These are phyloP conservation scores for Hydropotes inermis DNA, from an alignment of 2,113 vertebrate species.

Conservation along the genomic window DNA sequence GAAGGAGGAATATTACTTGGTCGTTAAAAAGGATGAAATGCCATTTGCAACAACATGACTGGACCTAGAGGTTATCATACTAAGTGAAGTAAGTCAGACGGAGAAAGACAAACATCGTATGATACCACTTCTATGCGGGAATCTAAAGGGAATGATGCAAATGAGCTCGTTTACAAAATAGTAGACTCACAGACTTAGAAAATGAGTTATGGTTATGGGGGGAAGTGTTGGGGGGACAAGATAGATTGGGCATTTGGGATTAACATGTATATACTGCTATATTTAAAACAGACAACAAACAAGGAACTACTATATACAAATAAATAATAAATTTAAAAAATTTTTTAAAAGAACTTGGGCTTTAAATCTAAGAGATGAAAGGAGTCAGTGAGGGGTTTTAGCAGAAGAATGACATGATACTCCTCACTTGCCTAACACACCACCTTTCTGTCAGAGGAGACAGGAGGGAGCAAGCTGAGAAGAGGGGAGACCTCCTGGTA, in stretches of 20 bases:
- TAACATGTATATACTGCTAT: background rate
- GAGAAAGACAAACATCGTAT: background rate
- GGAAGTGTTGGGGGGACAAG: background rate
- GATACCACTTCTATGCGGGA: accelerated
- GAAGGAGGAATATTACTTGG: background rate
- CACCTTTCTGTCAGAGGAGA: background rate
- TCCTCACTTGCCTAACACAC: background rate
- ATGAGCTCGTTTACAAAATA: background rate
- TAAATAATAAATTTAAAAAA: background rate
- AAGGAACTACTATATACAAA: background rate
- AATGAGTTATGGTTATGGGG: background rate
- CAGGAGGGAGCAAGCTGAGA: background rate
- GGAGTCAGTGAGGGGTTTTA: background rate
- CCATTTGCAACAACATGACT: background rate
- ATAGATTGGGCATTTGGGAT: background rate
- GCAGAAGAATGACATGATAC: background rate
- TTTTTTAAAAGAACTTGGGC: background rate
- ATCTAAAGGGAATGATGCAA: background rate
- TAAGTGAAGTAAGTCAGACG: background rate
- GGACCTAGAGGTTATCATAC: background rate
- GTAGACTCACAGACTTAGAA: background rate
- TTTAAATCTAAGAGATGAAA: background rate
- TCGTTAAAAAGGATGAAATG: background rate
- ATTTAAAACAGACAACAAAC: background rate
- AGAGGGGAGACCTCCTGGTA: background rate